Percentiles rank a stretch among this genome's conserved stretches.
phyloP scores from a whole-genome alignment of 2,113 vertebrate species.

The Bolborhynchus lineola region DNA sequence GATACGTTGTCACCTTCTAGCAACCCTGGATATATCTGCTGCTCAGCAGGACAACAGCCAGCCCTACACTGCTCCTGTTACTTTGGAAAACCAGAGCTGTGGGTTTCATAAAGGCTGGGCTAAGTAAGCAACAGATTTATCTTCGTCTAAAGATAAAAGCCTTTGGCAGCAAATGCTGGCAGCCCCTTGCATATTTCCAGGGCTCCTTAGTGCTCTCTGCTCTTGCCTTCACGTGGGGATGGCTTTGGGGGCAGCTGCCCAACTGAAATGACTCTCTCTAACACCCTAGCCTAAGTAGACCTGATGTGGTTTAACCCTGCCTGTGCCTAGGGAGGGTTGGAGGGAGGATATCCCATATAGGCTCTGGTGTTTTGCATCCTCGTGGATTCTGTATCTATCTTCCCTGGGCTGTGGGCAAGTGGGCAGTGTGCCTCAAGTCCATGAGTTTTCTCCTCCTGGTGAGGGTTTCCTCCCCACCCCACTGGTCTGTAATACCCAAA shows the following conservation, averaged over 20 bases:
- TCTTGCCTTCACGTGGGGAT: neutral
- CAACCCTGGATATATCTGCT: neutral
- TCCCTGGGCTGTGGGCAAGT: neutral
- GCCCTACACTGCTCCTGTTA: neutral
- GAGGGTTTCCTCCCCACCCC: neutral
- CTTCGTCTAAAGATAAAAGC: constrained; percentile 45
- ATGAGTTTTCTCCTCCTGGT: neutral
- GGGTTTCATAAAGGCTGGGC: constrained; percentile 23
- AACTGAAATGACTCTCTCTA: neutral
- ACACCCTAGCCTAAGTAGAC: neutral
- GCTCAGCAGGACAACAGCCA: neutral
- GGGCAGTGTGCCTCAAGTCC: rapidly evolving
- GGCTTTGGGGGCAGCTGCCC: neutral
- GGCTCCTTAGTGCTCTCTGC: neutral
- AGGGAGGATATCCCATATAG: rapidly evolving
- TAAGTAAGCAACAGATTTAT: constrained; percentile 59
- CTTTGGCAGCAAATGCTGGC: constrained; percentile 33
- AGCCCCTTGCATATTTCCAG: constrained; percentile 19
- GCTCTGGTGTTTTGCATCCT: too few relatives aligned
- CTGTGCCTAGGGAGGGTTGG: neutral
- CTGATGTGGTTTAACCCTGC: neutral
- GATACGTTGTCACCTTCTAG: neutral
- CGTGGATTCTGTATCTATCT: neutral
- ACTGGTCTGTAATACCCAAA: neutral
- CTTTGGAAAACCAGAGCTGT: constrained; percentile 26